phyloP scores from a whole-genome alignment of 2,113 vertebrate genomes.

The Mobula birostris region DNA sequence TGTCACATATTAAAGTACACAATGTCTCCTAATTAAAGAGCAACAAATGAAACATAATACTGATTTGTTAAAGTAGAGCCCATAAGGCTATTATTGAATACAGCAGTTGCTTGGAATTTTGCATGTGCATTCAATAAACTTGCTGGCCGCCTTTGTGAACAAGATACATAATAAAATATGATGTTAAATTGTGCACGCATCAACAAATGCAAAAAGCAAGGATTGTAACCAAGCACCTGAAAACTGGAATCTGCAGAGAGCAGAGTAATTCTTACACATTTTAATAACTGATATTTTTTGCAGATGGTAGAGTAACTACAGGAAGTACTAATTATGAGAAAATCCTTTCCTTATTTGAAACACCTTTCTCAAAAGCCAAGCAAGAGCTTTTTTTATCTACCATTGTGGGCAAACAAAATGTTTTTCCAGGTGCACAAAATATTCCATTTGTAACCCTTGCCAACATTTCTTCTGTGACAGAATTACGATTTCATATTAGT shows the following conservation, averaged over 20 bases:
- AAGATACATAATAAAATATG: constrained; percentile 31
- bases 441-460: constrained; percentile 71
- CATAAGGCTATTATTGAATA: constrained; percentile 26
- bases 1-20: constrained; percentile 30
- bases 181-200: not conserved
- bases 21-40: constrained; percentile 34
- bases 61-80: constrained; percentile 28
- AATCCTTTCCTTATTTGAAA: constrained; percentile 12
- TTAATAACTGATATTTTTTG: constrained; percentile 14
- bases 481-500: not conserved
- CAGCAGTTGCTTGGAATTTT: constrained; percentile 36
- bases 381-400: constrained; percentile 66
- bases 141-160: constrained; percentile 13
- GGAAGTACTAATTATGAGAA: constrained; percentile 23
- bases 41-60: constrained; percentile 34
- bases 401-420: constrained; percentile 73
- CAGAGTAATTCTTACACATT: constrained; percentile 15
- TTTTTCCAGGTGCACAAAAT: constrained; percentile 84
- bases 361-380: constrained; percentile 8
- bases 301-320: constrained; percentile 22
- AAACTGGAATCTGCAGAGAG: not conserved
- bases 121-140: constrained; percentile 72
- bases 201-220: constrained; percentile 12
- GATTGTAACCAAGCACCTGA: constrained; percentile 14
- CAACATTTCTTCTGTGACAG: constrained; percentile 42